Conservation (phyloP, 2,797 vertebrate genomes). For the Peromyscus melanophrys region DNA sequence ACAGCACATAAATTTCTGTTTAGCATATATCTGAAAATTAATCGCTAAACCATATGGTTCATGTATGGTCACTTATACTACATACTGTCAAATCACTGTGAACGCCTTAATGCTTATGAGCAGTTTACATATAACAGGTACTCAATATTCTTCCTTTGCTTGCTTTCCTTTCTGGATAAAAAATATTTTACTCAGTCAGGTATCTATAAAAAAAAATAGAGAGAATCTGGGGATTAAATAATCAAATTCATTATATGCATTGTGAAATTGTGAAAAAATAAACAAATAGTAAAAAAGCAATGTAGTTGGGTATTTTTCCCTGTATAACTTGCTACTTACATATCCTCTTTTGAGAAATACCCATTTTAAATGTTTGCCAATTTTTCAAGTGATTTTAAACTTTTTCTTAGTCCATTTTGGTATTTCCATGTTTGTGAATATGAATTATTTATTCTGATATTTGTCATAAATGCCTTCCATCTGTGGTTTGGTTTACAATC, state of each 20-base stretch:
- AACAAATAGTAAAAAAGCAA: background rate
- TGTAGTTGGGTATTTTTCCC: conserved; percentile 19
- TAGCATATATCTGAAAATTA: background rate
- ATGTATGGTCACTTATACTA: background rate
- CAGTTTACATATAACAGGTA: background rate
- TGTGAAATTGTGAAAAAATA: background rate
- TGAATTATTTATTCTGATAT: conserved; percentile 31
- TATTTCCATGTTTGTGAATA: background rate
- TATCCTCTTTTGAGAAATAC: background rate
- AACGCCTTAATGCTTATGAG: background rate
- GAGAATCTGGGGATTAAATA: background rate
- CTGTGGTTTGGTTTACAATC: conserved; percentile 7
- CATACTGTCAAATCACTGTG: background rate
- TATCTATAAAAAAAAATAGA: background rate
- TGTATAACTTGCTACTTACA: background rate
- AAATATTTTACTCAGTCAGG: background rate
- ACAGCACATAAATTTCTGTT: background rate
- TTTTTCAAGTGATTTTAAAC: conserved; percentile 29
- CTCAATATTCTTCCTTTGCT: background rate
- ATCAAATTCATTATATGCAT: background rate
- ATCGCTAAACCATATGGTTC: background rate
- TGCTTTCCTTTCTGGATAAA: background rate
- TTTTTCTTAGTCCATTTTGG: background rate
- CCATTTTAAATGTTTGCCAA: conserved; percentile 1
- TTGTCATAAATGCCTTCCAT: conserved; percentile 22